Evolutionary conservation across 1,140 invertebrate species (phyloP).

Genomic region (Panulirus ornatus): DNA sequence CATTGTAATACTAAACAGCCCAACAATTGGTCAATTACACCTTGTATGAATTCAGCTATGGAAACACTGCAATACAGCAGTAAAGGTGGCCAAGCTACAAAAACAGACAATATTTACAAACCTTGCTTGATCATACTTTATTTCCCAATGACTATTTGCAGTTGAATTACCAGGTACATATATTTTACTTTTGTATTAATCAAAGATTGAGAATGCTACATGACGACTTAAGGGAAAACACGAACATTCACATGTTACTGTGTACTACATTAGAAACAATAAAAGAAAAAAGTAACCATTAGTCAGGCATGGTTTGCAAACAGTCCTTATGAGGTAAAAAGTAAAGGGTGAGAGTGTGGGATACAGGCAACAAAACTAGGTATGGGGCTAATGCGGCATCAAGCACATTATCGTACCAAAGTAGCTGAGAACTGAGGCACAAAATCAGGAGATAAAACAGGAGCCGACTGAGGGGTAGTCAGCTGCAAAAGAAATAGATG

Average conservation of each 20-base stretch:
- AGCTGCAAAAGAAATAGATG: conserved; percentile 79
- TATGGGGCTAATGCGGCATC: conserved; percentile 37
- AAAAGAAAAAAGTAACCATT: conserved; percentile 1
- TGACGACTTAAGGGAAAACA: too few relatives aligned
- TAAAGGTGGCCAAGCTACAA: background rate
- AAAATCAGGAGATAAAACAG: conserved; percentile 81
- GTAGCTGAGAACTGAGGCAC: conserved; percentile 81
- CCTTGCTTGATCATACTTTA: background rate
- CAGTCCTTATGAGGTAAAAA: conserved; percentile 13
- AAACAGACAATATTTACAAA: background rate
- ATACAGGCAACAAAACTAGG: conserved; percentile 45
- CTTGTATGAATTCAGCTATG: background rate
- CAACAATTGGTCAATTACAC: background rate
- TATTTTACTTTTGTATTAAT: background rate
- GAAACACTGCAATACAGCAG: background rate
- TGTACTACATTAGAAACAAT: background rate
- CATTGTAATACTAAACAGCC: background rate
- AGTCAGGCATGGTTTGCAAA: conserved; percentile 20
- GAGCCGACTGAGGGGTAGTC: conserved; percentile 81
- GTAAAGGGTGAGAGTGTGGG: background rate
- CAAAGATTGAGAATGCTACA: background rate
- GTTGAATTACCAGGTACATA: background rate
- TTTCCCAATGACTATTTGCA: background rate
- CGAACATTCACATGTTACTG: too few relatives aligned
- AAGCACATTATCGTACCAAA: conserved; percentile 75